Conservation (phyloP, 2,113 vertebrate genomes). For the Triplophysa rosa region DNA sequence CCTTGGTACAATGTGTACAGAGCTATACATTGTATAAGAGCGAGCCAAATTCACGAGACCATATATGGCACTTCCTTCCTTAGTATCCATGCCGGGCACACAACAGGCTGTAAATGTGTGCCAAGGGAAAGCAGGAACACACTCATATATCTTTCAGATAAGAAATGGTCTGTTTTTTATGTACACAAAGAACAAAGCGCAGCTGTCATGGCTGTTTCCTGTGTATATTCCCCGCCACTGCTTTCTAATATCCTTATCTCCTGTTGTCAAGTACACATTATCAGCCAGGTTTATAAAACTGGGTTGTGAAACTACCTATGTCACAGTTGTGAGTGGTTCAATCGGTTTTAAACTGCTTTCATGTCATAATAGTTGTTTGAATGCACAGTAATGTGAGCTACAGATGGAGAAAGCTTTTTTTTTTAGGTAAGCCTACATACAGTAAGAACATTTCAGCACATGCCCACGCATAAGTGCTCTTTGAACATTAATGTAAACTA, state of each 20-base stretch:
- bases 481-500: constrained; percentile 25
- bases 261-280: constrained; percentile 48
- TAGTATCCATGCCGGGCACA: constrained; percentile 41
- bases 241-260: constrained; percentile 54
- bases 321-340: constrained; percentile 40
- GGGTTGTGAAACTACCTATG: constrained; percentile 34
- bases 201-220: constrained; percentile 57
- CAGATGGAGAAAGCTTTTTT: not conserved
- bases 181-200: constrained; percentile 60
- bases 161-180: constrained; percentile 44
- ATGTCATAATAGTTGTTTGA: constrained; percentile 8
- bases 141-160: constrained; percentile 58
- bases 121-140: constrained; percentile 60
- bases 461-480: constrained; percentile 29
- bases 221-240: constrained; percentile 24
- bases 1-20: not conserved
- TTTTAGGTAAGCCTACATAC: not conserved
- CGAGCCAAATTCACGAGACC: constrained; percentile 24
- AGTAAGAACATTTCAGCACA: constrained; percentile 6
- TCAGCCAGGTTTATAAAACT: constrained; percentile 35
- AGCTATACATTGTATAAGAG: not conserved
- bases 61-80: constrained; percentile 60
- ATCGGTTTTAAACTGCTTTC: not conserved
- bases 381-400: not conserved
- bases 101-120: constrained; percentile 40